phyloP scores from a whole-genome alignment of 2,113 vertebrate species.

The Hippocampus abdominalis region DNA sequence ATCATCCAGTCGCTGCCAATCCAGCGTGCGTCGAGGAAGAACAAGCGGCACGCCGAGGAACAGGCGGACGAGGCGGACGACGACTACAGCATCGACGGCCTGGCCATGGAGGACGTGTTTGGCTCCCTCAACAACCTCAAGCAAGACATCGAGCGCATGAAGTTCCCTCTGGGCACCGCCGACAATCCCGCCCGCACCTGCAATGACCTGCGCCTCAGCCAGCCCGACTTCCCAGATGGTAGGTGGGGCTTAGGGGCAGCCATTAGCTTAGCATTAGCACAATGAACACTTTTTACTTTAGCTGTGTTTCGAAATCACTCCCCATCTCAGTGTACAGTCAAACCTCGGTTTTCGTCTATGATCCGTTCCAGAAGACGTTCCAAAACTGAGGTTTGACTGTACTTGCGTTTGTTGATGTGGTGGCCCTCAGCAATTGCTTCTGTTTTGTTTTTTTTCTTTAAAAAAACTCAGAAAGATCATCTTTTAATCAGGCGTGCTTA shows the following conservation, averaged over 20 bases:
- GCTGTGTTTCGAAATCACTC: too few species aligned
- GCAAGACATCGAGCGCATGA: slow-evolving; percentile 94
- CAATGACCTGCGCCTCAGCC: slow-evolving; percentile 92
- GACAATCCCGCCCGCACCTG: slow-evolving; percentile 93
- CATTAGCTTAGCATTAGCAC: background rate
- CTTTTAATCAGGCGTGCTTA: too few species aligned
- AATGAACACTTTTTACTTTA: background rate
- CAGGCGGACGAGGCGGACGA: slow-evolving; percentile 79
- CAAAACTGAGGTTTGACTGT: too few species aligned
- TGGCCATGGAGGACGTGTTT: slow-evolving; percentile 82
- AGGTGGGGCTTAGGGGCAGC: slow-evolving; percentile 27
- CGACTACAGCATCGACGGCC: slow-evolving; percentile 73
- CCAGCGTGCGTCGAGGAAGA: slow-evolving; percentile 79
- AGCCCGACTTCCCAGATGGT: slow-evolving; percentile 93
- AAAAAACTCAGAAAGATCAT: too few species aligned
- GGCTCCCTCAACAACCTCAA: slow-evolving; percentile 91
- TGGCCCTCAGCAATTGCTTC: too few species aligned
- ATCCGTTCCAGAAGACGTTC: too few species aligned
- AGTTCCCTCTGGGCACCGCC: slow-evolving; percentile 92
- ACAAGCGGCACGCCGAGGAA: slow-evolving; percentile 81
- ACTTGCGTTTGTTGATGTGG: too few species aligned
- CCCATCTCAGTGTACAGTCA: too few species aligned
- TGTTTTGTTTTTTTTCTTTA: too few species aligned
- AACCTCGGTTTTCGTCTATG: too few species aligned
- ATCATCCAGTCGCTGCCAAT: slow-evolving; percentile 92